phyloP scores from a whole-genome alignment of 2,888 invertebrate species.

The Drosophila greeni region DNA sequence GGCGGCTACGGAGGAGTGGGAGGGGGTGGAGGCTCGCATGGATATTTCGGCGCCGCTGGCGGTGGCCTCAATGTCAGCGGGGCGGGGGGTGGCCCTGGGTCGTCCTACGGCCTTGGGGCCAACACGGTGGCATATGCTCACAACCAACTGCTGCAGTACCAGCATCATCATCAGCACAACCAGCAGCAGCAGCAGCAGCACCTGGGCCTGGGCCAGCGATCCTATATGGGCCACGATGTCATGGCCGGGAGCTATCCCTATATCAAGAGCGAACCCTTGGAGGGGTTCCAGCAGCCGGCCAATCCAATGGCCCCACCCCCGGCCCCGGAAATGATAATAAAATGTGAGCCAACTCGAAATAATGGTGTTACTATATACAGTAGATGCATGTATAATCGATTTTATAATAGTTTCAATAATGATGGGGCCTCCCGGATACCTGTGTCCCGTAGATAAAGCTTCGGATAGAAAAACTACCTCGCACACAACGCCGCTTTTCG shows the following conservation, averaged over 20 bases:
- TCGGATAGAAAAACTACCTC: not conserved
- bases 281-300: conserved; percentile 53
- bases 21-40: conserved; percentile 29
- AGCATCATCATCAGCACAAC: conserved; percentile 60
- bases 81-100: conserved; percentile 26
- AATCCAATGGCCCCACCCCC: conserved; percentile 68
- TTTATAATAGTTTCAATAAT: not conserved
- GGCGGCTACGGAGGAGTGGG: conserved; percentile 51
- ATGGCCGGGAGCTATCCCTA: conserved; percentile 63
- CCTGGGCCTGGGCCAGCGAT: conserved; percentile 52
- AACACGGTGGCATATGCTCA: conserved; percentile 67
- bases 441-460: not conserved
- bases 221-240: conserved; percentile 57
- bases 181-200: conserved; percentile 61
- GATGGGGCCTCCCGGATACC: not conserved
- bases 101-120: conserved; percentile 69
- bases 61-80: conserved; percentile 43
- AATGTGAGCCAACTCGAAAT: conserved; percentile 59
- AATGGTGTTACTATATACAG: not conserved
- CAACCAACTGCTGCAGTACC: conserved; percentile 71
- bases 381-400: not conserved
- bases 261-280: conserved; percentile 72
- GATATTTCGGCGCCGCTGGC: conserved; percentile 54
- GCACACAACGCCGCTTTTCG: conserved; percentile 1
- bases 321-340: conserved; percentile 62